Base-by-base conservation (phyloP, 2,888 invertebrate genomes). In the Orthosia cruda region DNA sequence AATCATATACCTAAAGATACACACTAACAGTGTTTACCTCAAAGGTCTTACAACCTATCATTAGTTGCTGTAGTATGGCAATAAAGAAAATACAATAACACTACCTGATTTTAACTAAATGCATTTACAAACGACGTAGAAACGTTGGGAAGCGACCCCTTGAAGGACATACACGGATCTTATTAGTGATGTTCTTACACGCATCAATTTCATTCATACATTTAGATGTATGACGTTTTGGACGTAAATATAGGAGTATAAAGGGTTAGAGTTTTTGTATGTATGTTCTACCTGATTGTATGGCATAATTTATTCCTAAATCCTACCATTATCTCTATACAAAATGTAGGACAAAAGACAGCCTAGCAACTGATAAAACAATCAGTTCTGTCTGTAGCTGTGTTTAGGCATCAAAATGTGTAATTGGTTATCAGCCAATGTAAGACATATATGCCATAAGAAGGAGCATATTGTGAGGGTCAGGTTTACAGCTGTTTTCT, bases 381-480 rank as follows among this genome's bases (percentile, higher is more conserved):
- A 63, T 47, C 16, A 47, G 16, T 62, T 23, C 11, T 50, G 7
- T 73, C 80, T 62, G n/a, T 47, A 59, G 32, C 54, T 62, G 16
- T 32, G 15, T 71, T 79, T 23, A 16, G 13, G 23, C 5, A 70
- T 40, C 16, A 23, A 47, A 72, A 72, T 47, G 52, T 57, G 55
- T 80, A 40, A 77, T 80, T 80, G 77, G 63, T 74, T 49, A 49
- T 49, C 52, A 74, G 64, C 74, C 58, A 77, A 81, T 23, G 40
- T 13, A 26, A 32, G n/a, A 32, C 52, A 16, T 52, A 54, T 49
- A 47, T 40, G 65, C n/a, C 57, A 47, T 65, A 81, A 49, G 16
- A 47, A 47, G 50, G 23, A 57, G 4, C 11, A 40, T 13, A 49
- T 66, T 81, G 61, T 67, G 61, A 32, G 12, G 81, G 76, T 75